phyloP scores from a whole-genome alignment of 2,797 vertebrate genomes.

The Gymnoscopelus braueri region DNA sequence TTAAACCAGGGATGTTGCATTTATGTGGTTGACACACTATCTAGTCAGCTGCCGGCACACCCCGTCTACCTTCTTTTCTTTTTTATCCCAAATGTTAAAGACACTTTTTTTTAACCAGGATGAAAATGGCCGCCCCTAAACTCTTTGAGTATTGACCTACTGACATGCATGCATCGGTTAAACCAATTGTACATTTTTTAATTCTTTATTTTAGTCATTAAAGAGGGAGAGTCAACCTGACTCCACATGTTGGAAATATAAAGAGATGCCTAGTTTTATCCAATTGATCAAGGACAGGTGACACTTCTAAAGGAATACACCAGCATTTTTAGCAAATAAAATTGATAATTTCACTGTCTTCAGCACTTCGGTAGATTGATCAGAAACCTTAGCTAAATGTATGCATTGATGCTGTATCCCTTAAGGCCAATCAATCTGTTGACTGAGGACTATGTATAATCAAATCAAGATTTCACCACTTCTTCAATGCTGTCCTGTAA shows the following conservation, averaged over 20 bases:
- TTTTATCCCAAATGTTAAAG: neutral
- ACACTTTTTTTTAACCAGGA: neutral
- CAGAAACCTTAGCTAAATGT: too few species aligned
- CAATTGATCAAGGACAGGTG: constrained; percentile 2
- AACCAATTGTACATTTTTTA: neutral
- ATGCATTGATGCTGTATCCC: neutral
- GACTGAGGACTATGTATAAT: constrained; percentile 10
- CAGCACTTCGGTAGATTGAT: too few species aligned
- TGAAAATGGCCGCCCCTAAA: neutral
- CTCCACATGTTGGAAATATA: constrained; percentile 32
- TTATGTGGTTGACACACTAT: too few species aligned
- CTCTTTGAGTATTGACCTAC: neutral
- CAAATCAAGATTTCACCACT: constrained; percentile 19
- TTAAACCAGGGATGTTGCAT: too few species aligned
- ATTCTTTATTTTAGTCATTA: too few species aligned
- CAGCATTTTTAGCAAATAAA: constrained; percentile 8
- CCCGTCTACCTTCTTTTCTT: too few species aligned
- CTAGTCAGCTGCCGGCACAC: too few species aligned
- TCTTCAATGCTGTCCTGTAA: constrained; percentile 31
- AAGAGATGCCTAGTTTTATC: constrained; percentile 29
- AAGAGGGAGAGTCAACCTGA: constrained; percentile 26
- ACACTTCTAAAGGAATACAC: constrained; percentile 15
- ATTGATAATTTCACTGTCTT: neutral
- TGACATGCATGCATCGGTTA: too few species aligned
- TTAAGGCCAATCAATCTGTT: constrained; percentile 4